Evolutionary conservation across 2,888 invertebrate genomes (phyloP), one percentile per base, ranked within the genome.

Genomic region (Drosophila siamana): DNA sequence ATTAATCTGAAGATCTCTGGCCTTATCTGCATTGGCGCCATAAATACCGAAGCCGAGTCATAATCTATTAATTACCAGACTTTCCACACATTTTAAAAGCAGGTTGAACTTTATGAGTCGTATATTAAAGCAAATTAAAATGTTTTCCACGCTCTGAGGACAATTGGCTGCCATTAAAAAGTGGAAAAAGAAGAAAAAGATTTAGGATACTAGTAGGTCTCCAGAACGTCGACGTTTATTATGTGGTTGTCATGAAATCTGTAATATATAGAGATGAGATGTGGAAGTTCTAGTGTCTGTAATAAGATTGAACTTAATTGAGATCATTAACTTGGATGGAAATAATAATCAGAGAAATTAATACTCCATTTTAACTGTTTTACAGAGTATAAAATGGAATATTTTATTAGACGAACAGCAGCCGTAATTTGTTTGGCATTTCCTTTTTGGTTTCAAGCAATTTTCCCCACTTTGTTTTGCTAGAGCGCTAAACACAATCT

Each of bases 61-160:
- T 83, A 83, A 87, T 83, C 86, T 88, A 83, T 88, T 88, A 83
- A 86, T 83, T 86, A 83, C 74, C 52, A n/a, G 67, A 77, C 83
- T 83, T 74, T 86, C 83, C 86, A 88, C 88, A 83, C 86, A 70
- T 82, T 69, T 82, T 72, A 63, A 69, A 79, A 61, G 55, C 67
- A 57, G 79, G 57, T 67, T 78, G 66, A 72, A 55, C 48, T 78
- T 77, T 75, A 73, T 64, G 74, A 68, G 48, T 61, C 43, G 63
- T 60, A 60, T 62, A 59, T 68, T 55, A 51, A 19, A 28, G 28
- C 52, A 43, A 33, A 50, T 74, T 52, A 48, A 69, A 59, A 47
- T 36, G 46, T 40, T 44, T 65, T 65, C 16, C 40, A 26, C 33
- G 8, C 44, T 22, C 44, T 36, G 33, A 56, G 57, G 54, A 71